Evolutionary conservation across 2,888 invertebrate genomes (phyloP).

Genomic region (Thyatira batis): DNA sequence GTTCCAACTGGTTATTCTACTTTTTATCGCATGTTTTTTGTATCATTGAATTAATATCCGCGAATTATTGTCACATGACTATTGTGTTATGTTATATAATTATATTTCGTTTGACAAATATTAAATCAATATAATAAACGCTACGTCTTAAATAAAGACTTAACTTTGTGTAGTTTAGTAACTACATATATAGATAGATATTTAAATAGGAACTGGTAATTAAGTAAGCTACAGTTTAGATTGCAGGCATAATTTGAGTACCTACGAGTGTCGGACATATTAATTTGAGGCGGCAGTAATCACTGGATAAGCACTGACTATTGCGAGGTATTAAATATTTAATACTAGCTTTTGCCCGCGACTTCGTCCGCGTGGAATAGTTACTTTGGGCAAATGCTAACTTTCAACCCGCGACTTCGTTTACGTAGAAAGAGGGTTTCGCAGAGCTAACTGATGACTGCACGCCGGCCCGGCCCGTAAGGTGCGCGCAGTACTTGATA

Average conservation of each 20-base stretch:
- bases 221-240: not conserved
- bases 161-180: not conserved
- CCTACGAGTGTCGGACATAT: conserved; percentile 25
- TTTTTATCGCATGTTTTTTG: conserved; percentile 16
- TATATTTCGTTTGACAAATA: too few relatives aligned
- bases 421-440: too few relatives aligned
- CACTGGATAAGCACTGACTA: conserved; percentile 36
- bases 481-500: too few relatives aligned
- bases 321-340: conserved; percentile 44
- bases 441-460: too few relatives aligned
- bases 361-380: too few relatives aligned
- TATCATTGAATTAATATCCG: not conserved
- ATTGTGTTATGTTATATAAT: not conserved
- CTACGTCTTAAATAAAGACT: not conserved
- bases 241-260: not conserved
- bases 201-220: not conserved
- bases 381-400: too few relatives aligned
- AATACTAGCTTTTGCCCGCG: conserved; percentile 14
- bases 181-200: not conserved
- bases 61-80: not conserved
- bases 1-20: conserved; percentile 9
- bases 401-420: too few relatives aligned
- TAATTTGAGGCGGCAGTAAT: conserved; percentile 47
- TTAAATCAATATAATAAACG: not conserved
- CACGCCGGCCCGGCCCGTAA: too few relatives aligned